Conservation (phyloP, 2,797 vertebrate genomes). For the Neomorphus geoffroyi region DNA sequence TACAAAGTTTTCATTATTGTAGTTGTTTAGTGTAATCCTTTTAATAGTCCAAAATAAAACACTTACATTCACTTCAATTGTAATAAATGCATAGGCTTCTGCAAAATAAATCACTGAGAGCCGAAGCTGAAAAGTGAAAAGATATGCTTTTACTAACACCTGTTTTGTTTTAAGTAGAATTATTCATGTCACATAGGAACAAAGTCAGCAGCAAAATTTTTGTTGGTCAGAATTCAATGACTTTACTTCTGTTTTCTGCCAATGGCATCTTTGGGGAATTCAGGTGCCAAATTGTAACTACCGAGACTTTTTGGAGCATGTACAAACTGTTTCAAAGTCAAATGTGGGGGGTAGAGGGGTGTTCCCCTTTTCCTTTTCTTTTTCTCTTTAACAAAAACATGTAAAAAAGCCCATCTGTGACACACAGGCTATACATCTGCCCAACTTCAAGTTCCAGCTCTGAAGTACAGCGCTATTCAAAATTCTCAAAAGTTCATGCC, state of each 20-base stretch:
- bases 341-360: not conserved
- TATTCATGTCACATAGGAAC: conserved; percentile 4
- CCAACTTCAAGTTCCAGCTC: conserved; percentile 4
- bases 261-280: not conserved
- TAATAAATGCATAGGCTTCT: not conserved
- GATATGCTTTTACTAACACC: not conserved
- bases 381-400: not conserved
- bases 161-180: not conserved
- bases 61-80: not conserved
- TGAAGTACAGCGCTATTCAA: not conserved
- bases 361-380: not conserved
- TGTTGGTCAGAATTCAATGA: not conserved
- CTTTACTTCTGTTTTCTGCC: not conserved
- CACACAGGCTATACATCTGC: not conserved
- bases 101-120: not conserved
- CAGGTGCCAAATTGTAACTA: not conserved
- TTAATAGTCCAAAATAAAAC: not conserved
- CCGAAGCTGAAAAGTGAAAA: not conserved
- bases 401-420: conserved; percentile 3
- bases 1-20: not conserved
- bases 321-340: not conserved
- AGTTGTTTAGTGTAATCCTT: not conserved
- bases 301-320: not conserved
- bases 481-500: not conserved
- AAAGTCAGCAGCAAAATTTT: not conserved